phyloP scores from a whole-genome alignment of 2,113 vertebrate species.

The Cromileptes altivelis region DNA sequence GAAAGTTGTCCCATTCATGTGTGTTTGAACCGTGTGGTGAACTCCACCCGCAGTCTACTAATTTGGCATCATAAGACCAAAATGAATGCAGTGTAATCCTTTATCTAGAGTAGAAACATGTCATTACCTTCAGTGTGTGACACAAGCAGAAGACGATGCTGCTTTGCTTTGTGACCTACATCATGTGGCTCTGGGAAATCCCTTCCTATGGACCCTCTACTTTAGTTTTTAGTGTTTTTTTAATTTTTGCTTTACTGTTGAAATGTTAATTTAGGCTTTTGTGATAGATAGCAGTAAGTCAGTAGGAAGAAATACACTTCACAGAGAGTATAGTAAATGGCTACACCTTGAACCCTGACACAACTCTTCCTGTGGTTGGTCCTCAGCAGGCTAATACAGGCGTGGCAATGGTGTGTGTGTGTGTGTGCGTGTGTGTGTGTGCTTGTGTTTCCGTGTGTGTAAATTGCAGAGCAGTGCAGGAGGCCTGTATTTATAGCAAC shows the following conservation, averaged over 20 bases:
- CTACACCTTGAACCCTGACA: constrained; percentile 40
- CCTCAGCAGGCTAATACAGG: constrained; percentile 62
- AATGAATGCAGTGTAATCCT: constrained; percentile 15
- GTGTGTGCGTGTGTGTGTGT: constrained; percentile 2
- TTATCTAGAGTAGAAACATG: constrained; percentile 35
- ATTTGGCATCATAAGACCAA: constrained; percentile 26
- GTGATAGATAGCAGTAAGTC: not conserved
- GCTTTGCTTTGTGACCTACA: constrained; percentile 17
- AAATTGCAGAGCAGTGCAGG: constrained; percentile 77
- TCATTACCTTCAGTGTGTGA: constrained; percentile 27
- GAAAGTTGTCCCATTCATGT: constrained; percentile 1
- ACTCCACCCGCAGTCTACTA: constrained; percentile 9
- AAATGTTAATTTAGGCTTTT: not conserved
- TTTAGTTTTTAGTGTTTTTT: constrained; percentile 9
- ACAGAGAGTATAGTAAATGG: constrained; percentile 2
- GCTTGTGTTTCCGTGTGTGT: constrained; percentile 49
- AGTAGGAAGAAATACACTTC: not conserved
- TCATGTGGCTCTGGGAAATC: constrained; percentile 17
- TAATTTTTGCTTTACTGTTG: not conserved
- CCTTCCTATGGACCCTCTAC: not conserved
- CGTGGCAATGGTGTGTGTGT: constrained; percentile 53
- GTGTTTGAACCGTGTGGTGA: not conserved
- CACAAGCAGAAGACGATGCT: constrained; percentile 1
- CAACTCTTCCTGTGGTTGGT: constrained; percentile 36
- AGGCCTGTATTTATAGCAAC: constrained; percentile 83